phyloP scores from a whole-genome alignment of 2,113 vertebrate species.

The Myotis lucifugus region DNA sequence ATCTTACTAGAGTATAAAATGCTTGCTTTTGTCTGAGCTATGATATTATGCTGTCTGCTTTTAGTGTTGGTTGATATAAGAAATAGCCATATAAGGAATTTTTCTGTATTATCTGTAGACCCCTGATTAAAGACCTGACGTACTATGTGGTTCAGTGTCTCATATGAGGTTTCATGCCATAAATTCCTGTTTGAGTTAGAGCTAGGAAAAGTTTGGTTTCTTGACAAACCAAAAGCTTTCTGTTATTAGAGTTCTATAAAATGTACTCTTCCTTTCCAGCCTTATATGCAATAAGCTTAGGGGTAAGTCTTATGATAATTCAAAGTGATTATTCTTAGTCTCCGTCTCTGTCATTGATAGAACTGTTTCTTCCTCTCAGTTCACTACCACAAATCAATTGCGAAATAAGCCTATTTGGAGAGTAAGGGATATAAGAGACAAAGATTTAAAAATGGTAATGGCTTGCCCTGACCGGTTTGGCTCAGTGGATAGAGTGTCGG shows the following conservation, averaged over 20 bases:
- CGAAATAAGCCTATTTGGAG: neutral
- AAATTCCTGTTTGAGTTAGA: neutral
- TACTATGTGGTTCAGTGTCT: slow-evolving; percentile 1
- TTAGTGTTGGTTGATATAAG: neutral
- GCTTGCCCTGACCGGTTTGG: too few relatives aligned
- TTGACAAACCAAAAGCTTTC: slow-evolving; percentile 34
- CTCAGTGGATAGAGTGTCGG: too few relatives aligned
- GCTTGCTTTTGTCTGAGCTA: neutral
- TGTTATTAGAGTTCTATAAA: slow-evolving; percentile 32
- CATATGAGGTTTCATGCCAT: slow-evolving; percentile 17
- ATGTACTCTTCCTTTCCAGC: slow-evolving; percentile 16
- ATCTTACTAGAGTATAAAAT: neutral
- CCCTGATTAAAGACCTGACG: slow-evolving; percentile 18
- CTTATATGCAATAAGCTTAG: neutral
- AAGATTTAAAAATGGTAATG: neutral
- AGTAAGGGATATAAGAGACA: neutral
- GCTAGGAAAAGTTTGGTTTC: slow-evolving; percentile 1
- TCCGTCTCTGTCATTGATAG: neutral
- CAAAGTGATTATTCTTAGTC: slow-evolving; percentile 3
- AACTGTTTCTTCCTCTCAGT: neutral
- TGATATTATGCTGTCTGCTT: neutral
- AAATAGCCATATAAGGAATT: slow-evolving; percentile 47
- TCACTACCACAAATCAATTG: neutral
- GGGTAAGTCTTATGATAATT: slow-evolving; percentile 8
- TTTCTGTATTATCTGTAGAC: slow-evolving; percentile 16